A percentile compares a stretch with the other conserved stretches of the same genome.
Conservation (phyloP, 2,888 invertebrate genomes). For the Agrilus biguttatus region DNA sequence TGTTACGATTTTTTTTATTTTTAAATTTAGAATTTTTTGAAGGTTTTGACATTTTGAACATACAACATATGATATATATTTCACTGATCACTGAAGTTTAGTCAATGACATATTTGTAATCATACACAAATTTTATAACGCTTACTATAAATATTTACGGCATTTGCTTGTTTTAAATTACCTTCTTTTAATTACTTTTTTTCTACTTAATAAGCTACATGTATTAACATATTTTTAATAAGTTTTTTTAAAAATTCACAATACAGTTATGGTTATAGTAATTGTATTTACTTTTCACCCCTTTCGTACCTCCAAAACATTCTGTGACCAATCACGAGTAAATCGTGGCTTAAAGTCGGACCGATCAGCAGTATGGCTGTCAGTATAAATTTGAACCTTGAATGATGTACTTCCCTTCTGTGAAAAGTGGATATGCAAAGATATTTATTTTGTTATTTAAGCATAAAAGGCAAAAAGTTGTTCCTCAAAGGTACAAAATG, state of each 20-base stretch:
- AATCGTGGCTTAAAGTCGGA: conserved; percentile 67
- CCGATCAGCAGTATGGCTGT: conserved; percentile 84
- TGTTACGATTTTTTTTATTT: conserved; percentile 30
- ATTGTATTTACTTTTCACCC: conserved; percentile 7
- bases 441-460: conserved; percentile 20
- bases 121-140: not conserved
- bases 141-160: not conserved
- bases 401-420: conserved; percentile 75
- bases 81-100: not conserved
- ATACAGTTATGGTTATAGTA: conserved; percentile 4
- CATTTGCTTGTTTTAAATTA: too few relatives aligned
- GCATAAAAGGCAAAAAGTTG: conserved; percentile 18
- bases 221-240: too few relatives aligned
- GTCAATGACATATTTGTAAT: not conserved
- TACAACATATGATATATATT: not conserved
- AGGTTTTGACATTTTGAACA: not conserved
- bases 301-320: conserved; percentile 5
- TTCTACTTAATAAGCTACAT: not conserved
- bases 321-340: conserved; percentile 47
- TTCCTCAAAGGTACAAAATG: conserved; percentile 25
- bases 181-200: not conserved
- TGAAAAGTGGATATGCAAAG: conserved; percentile 32
- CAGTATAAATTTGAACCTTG: conserved; percentile 93
- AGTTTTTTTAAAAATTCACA: not conserved
- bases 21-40: conserved; percentile 6